Evolutionary conservation across 2,888 invertebrate genomes (phyloP), one percentile per base, ranked within the genome.

Genomic region (Caenorhabditis drosophilae): DNA sequence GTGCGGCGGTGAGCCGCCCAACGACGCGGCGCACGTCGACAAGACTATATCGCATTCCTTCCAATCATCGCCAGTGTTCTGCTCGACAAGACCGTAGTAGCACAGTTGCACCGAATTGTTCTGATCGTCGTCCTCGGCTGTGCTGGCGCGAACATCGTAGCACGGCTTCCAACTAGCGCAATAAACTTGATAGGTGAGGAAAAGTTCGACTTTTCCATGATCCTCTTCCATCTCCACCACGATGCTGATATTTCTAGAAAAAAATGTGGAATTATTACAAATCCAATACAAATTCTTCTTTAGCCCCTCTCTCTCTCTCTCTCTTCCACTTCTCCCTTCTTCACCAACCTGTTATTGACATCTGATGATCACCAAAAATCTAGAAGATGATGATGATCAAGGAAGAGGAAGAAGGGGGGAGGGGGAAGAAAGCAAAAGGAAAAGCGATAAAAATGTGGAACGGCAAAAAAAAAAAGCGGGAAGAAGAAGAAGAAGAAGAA

Each of bases 61-160:
- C 85, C 85, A 85, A 63, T 84, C 84, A 66, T 85, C 84, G 47
- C 86, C 85, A 20, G 85, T 85, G 47, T 80, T 79, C 72, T 85
- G 85, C 46, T 81, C 78, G 27, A 86, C 84, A 51, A 84, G 55
- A 4, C 85, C 85, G 70, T 84, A 84, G 74, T 85, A 85, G 56
- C 80, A 77, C 22, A 85, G 53, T 44, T 60, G 60, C 9, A 66
- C 60, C 7, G 59, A 48, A 40, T 23, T 55, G 76, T 79, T 75
- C 77, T 70, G 22, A 41, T 74, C 46, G 75, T 80, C 67, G 63
- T 77, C 69, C 64, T 75, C 68, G 59, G 81, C 68, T 4, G 79
- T 80, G 4, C 70, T 68, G 34, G 85, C 85, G n/a, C 85, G 77
- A 49, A 86, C 82, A 67, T 86, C 85, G 62, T 85, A 85, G 54